Evolutionary conservation across 2,888 invertebrate genomes (phyloP), one percentile per base, ranked within the genome.

Genomic region (Pheosia gnoma): DNA sequence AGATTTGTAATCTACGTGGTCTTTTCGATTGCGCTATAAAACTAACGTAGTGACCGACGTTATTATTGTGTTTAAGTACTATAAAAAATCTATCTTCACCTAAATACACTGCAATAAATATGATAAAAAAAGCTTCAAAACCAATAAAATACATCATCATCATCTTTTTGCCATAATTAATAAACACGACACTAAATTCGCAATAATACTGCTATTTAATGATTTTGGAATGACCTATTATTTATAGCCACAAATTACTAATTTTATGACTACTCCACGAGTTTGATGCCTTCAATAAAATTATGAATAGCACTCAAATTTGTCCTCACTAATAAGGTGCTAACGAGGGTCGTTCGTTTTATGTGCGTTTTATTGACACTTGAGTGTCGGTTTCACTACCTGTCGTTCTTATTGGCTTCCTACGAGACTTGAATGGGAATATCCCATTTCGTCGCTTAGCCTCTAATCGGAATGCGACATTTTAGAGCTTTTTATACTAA

Each of bases 301-400:
- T 86, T 86, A 86, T 83, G 77, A 85, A 86, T 85, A 84, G 80
- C 84, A 86, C 83, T 88, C 82, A 86, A 89, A 89, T 90, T 83
- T 86, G 89, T 88, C 83, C 80, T 71, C 82, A 85, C 86, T 89
- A 90, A 91, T 89, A 89, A 89, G 85, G 88, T 88, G 89, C 83
- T 89, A 90, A 91, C 88, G 88, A 90, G 90, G 88, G 91, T 89
- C 89, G 86, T 87, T 85, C 84, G 75, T 88, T 91, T 92, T 90
- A 91, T 89, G 89, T 87, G 83, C 80, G 80, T 90, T 92, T 92
- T 91, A 91, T 90, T 90, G 88, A 87, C 88, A 87, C 88, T 89
- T 83, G 81, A 87, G 79, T 79, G 70, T 74, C 70, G 69, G 76
- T 72, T 84, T 73, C 68, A 78, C 81, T 85, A 87, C 86, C 87